Evolutionary conservation across 2,113 vertebrate genomes (phyloP), one percentile per base, ranked within the genome.

Genomic region (Pseudois nayaur): DNA sequence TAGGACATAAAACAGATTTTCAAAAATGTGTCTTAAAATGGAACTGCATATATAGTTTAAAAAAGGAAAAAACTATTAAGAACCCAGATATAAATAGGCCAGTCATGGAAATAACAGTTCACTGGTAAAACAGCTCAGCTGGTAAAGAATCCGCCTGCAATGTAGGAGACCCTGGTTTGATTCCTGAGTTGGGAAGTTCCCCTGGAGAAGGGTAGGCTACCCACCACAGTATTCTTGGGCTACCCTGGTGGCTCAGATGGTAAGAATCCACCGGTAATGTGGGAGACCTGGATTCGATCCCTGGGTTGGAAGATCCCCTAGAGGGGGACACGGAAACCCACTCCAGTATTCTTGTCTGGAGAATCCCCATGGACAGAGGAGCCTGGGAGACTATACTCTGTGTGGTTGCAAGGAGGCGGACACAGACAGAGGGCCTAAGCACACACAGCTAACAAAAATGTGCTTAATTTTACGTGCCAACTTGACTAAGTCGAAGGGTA

Each of bases 11-110:
- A 76, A 29, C 52, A 57, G 59, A 33, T 87, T 87, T 84, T 57
- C 16, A 62, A 52, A 50, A 91, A 83, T 11, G 5, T 62, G 76
- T 89, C n/a, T 48, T 82, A 89, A 89, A 92, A 82, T 45, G 89
- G 3, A 90, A 92, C 43, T 81, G 33, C 3, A 54, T 23, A n/a
- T 33, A 52, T 10, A 52, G n/a, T 79, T 93, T 82, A 16, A 23
- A 54, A 81, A 25, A 74, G 87, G 87, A 97, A 62, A 27, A 19
- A 54, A 31, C 87, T 78, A 43, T 40, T 64, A 45, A 60, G 33
- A 85, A 79, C 25, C 52, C 10, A 45, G 40, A n/a, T 59, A 93
- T 59, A 67, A 94, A 82, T 3, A 92, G 64, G 40, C 9, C 27
- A 67, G 9, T 92, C 59, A n/a, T 3, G 4, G 25, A 88, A 91